Base-by-base conservation (phyloP, 2,797 vertebrate genomes). In the Miichthys miiuy region DNA sequence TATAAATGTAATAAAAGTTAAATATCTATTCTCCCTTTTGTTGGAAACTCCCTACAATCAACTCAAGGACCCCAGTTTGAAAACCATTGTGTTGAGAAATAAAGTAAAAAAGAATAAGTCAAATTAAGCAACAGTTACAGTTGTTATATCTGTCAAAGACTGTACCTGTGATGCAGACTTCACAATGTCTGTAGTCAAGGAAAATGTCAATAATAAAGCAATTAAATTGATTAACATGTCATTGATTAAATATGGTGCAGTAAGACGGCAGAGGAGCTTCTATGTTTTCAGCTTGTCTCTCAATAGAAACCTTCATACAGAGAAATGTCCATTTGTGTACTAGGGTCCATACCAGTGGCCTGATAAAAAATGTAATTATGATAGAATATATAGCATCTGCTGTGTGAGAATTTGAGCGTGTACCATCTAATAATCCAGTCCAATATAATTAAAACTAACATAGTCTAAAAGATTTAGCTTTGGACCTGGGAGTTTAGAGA, bases 391-490 rank as follows among this genome's bases (percentile, higher is more conserved):
- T 57, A 47, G 0, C 2, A 30, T 57, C 18, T 65, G 46, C 4
- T 64, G 12, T 18, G 4, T 21, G 63, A 72, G 18, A 23, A 47
- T 74, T 52, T 68, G 8, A 46, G 1, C 68, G n/a, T 25, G 21
- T 14, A 20, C 17, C 38, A n/a, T 46, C 18, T 67, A 27, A 57
- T 23, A 64, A 60, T 62, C 5, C 20, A 62, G 16, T 44, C 3
- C 14, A 60, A 25, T 30, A 21, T 51, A 14, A 75, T 75, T 52
- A 68, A 68, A 72, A 42, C 16, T 27, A 70, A 67, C 14, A 21
- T 7, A 50, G 42, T 18, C 51, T 72, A 30, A 48, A 72, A 69
- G 20, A 83, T 65, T 68, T 50, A 4, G 21, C 34, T 75, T 50
- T 30, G 11, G 46, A 64, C 18, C 30, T 58, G 3, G 20, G 16